A percentile compares a stretch with the other conserved stretches of the same genome.
Evolutionary conservation across 2,113 vertebrate species (phyloP).

Genomic region (Raja brachyura): DNA sequence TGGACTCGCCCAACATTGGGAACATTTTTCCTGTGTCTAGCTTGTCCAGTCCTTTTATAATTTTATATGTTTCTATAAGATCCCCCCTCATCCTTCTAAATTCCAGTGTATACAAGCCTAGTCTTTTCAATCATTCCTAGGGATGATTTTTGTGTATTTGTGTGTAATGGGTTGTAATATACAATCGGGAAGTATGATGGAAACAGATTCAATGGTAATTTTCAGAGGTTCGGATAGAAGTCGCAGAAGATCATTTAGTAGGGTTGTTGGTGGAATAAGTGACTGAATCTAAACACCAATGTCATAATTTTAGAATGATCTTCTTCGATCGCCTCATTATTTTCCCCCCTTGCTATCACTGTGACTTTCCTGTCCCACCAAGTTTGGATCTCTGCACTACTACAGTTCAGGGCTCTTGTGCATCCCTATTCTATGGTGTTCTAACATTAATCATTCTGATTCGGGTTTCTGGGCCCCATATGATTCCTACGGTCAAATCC

Average conservation of each 20-base stretch:
- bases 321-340: neutral
- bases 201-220: neutral
- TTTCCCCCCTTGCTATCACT: neutral
- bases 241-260: neutral
- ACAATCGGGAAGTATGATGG: neutral
- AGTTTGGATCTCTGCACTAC: neutral
- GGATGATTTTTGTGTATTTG: neutral
- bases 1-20: too few relatives aligned
- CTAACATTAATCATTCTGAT: neutral
- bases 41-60: too few relatives aligned
- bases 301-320: neutral
- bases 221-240: neutral
- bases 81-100: too few relatives aligned
- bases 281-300: neutral
- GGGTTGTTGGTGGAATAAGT: too few relatives aligned
- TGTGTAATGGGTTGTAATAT: neutral
- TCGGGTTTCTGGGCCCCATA: neutral
- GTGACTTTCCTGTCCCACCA: neutral
- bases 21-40: too few relatives aligned
- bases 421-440: too few relatives aligned
- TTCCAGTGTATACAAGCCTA: too few relatives aligned
- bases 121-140: too few relatives aligned
- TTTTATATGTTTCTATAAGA: too few relatives aligned
- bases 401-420: neutral
- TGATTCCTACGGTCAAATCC: neutral